These are phyloP conservation scores for Pelecanoides urinatrix DNA, from an alignment of 2,113 vertebrate species.

Conservation along the genomic window DNA sequence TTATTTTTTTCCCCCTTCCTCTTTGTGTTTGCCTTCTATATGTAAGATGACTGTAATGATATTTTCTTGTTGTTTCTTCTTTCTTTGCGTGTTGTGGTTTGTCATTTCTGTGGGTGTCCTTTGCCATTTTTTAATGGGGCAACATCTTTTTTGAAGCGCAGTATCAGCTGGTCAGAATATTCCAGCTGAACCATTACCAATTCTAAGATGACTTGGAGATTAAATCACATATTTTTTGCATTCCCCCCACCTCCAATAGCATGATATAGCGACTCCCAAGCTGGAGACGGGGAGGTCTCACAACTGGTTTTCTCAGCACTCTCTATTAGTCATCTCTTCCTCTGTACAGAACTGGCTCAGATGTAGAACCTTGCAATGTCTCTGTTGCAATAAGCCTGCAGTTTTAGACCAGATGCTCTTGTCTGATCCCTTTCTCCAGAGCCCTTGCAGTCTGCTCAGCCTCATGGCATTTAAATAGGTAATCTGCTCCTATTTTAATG, in stretches of 20 bases:
- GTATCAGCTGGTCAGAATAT: background rate
- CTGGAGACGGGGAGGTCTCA: background rate
- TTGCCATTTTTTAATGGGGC: background rate
- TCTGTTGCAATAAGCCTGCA: background rate
- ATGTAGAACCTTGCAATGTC: background rate
- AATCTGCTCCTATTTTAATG: background rate
- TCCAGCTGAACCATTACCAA: background rate
- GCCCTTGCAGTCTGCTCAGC: background rate
- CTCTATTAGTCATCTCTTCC: background rate
- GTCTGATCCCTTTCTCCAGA: background rate
- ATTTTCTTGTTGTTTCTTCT: background rate
- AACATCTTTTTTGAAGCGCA: background rate
- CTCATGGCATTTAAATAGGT: background rate
- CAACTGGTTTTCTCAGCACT: background rate
- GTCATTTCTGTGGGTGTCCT: background rate
- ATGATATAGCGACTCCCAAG: background rate
- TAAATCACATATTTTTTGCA: background rate
- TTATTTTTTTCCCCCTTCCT: background rate
- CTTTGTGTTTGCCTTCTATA: background rate
- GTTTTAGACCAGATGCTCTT: background rate
- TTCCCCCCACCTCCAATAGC: fast-evolving
- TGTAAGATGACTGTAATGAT: background rate
- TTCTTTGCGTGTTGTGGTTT: background rate
- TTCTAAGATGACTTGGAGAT: background rate
- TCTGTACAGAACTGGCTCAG: background rate